Evolutionary conservation across 2,888 invertebrate genomes (phyloP).

Genomic region (Polylopha cassiicola): DNA sequence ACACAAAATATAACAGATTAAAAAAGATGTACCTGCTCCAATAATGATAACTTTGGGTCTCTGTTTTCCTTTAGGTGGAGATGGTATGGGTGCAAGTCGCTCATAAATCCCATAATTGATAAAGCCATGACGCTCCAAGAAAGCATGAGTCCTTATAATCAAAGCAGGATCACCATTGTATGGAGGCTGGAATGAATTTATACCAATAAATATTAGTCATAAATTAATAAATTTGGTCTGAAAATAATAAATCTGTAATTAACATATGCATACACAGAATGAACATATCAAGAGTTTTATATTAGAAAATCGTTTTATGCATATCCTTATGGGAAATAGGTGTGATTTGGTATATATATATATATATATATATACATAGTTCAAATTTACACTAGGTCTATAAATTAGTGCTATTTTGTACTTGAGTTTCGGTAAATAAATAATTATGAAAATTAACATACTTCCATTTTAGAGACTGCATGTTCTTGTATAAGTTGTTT

Average conservation of each 20-base stretch:
- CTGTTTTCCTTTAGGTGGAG: slow-evolving; percentile 76
- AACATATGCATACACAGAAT: too few species aligned
- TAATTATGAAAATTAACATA: slow-evolving; percentile 31
- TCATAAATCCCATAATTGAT: slow-evolving; percentile 99
- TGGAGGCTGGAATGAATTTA: slow-evolving; percentile 79
- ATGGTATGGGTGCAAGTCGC: slow-evolving; percentile 83
- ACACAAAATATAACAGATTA: slow-evolving; percentile 29
- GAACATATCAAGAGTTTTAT: too few species aligned
- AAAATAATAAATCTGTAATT: too few species aligned
- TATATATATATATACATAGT: too few species aligned
- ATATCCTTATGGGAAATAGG: too few species aligned
- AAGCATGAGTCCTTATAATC: slow-evolving; percentile 90
- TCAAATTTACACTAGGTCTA: too few species aligned
- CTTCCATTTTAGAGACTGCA: slow-evolving; percentile 87
- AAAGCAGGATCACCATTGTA: slow-evolving; percentile 94
- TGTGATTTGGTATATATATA: too few species aligned
- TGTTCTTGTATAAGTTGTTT: slow-evolving; percentile 91
- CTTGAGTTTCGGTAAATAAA: too few species aligned
- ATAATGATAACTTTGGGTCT: slow-evolving; percentile 82
- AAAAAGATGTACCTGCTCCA: slow-evolving; percentile 77
- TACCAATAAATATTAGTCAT: not conserved
- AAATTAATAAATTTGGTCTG: not conserved
- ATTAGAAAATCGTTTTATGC: too few species aligned
- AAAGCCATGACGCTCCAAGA: slow-evolving; percentile 95
- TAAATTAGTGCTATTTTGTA: too few species aligned